Evolutionary conservation across 2,888 invertebrate genomes (phyloP).

Genomic region (Xylocampa areola): DNA sequence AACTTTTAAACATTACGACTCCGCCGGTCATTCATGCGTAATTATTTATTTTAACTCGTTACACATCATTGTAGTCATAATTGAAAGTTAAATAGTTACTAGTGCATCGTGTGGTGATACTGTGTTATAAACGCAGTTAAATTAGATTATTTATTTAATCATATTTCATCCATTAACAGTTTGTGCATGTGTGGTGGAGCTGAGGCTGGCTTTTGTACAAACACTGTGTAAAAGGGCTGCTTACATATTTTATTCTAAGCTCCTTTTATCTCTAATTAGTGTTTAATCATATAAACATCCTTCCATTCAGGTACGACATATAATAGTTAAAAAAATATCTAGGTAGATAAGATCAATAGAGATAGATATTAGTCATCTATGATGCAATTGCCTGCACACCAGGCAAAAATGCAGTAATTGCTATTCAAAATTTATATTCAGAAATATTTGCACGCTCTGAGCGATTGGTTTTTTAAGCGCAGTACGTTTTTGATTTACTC

Average conservation of each 20-base stretch:
- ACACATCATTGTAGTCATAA: constrained; percentile 30
- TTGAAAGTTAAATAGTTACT: constrained; percentile 30
- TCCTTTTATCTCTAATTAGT: constrained; percentile 41
- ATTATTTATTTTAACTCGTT: constrained; percentile 47
- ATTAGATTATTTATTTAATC: constrained; percentile 55
- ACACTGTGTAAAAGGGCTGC: constrained; percentile 57
- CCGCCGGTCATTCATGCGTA: constrained; percentile 52
- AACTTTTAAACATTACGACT: constrained; percentile 58
- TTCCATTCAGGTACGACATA: constrained; percentile 23
- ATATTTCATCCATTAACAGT: constrained; percentile 63
- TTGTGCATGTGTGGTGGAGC: constrained; percentile 71
- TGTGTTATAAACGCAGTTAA: constrained; percentile 53
- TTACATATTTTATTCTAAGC: constrained; percentile 55
- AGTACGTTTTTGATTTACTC: constrained; percentile 5
- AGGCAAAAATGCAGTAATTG: constrained; percentile 25
- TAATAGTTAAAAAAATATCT: constrained; percentile 4
- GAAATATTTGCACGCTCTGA: constrained; percentile 4
- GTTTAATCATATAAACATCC: constrained; percentile 26
- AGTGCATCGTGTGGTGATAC: constrained; percentile 54
- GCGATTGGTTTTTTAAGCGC: constrained; percentile 13
- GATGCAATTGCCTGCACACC: constrained; percentile 27
- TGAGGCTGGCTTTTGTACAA: constrained; percentile 61
- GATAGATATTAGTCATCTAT: constrained; percentile 40
- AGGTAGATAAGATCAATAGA: constrained; percentile 22
- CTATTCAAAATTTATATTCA: constrained; percentile 22